Evolutionary conservation across 2,113 vertebrate genomes (phyloP).

Genomic region (Bucco capensis): DNA sequence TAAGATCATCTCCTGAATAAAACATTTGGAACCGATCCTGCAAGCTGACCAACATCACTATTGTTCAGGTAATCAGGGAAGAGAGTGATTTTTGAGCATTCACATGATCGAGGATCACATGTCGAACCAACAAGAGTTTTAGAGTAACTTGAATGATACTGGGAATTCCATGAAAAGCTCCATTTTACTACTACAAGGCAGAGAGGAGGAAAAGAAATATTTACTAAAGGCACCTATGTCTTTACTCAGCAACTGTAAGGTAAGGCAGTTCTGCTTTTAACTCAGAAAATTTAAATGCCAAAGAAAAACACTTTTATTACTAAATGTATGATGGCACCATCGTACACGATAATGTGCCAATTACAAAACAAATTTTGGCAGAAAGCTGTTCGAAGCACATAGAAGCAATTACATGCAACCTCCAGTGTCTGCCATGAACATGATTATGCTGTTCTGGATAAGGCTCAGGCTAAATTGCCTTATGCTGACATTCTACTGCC

Average conservation of each 20-base stretch:
- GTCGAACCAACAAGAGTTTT: background rate
- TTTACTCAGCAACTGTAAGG: background rate
- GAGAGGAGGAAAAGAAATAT: background rate
- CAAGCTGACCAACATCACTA: background rate
- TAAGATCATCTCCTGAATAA: background rate
- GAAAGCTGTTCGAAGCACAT: background rate
- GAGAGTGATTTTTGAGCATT: background rate
- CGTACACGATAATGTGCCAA: background rate
- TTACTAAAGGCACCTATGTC: background rate
- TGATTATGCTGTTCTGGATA: background rate
- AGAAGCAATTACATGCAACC: background rate
- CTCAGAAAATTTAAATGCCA: background rate
- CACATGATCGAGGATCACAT: background rate
- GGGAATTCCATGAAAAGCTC: background rate
- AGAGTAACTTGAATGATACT: background rate
- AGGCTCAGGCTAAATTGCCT: slow-evolving; percentile 7
- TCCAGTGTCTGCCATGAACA: background rate
- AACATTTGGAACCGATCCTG: background rate
- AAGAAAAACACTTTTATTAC: background rate
- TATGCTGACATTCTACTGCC: slow-evolving; percentile 17
- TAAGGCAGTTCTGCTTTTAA: background rate
- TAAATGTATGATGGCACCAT: background rate
- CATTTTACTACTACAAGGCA: background rate
- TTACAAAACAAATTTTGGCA: slow-evolving; percentile 3
- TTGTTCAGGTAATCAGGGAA: background rate